Percentiles rank a stretch among this genome's conserved stretches.
These are phyloP conservation scores for Trichoplusia ni DNA, from an alignment of 1,140 invertebrate genomes.

Conservation along the genomic window DNA sequence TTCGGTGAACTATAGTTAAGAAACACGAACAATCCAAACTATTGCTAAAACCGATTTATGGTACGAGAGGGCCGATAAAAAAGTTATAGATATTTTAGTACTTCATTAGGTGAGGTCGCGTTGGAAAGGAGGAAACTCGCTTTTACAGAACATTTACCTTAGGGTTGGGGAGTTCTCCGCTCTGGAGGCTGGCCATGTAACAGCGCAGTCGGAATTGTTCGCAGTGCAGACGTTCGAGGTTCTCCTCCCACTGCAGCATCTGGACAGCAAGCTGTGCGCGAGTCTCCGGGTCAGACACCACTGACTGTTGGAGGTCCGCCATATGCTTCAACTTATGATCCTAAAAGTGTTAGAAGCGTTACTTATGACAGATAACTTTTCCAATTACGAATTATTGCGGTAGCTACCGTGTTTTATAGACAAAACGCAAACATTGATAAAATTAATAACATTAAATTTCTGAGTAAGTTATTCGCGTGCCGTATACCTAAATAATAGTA, in stretches of 20 bases:
- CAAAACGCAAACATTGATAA: no score
- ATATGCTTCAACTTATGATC: slow-evolving; percentile 98
- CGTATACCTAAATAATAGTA: no score
- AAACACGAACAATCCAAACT: neutral
- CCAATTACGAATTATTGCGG: no score
- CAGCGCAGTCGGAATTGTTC: slow-evolving; percentile 98
- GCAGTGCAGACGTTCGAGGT: slow-evolving; percentile 96
- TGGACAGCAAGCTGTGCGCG: slow-evolving; percentile 95
- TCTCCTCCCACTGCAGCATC: slow-evolving; percentile 98
- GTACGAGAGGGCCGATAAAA: slow-evolving; percentile 3
- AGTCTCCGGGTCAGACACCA: slow-evolving; percentile 95
- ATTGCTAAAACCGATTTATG: neutral
- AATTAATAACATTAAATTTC: no score
- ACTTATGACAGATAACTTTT: no score
- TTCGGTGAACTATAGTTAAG: neutral
- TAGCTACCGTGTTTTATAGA: no score
- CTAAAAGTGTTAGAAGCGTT: slow-evolving; percentile 78
- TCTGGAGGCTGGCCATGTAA: slow-evolving; percentile 98
- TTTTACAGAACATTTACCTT: slow-evolving; percentile 86
- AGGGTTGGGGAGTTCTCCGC: slow-evolving; percentile 97
- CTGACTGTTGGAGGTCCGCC: slow-evolving; percentile 97
- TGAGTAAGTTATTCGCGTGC: no score
- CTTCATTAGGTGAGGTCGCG: slow-evolving; percentile 28
- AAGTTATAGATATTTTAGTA: slow-evolving; percentile 21
- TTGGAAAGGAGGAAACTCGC: slow-evolving; percentile 7